phyloP scores from a whole-genome alignment of 2,888 invertebrate species.

The Drosophila paracracens region DNA sequence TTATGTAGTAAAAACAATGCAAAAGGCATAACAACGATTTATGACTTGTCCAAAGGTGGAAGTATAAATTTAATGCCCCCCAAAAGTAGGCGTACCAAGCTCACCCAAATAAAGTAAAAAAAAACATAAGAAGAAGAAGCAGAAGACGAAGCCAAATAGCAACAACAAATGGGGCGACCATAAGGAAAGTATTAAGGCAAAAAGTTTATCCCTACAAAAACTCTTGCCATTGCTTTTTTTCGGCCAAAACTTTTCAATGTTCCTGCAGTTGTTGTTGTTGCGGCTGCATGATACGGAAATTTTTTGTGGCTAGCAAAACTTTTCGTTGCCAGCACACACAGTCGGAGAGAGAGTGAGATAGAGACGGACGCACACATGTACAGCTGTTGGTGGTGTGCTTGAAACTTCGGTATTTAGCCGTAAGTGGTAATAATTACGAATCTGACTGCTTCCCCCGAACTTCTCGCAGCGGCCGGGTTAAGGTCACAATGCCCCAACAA shows the following conservation, averaged over 20 bases:
- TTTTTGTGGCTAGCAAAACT: slow-evolving; percentile 61
- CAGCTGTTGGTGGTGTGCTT: slow-evolving; percentile 16
- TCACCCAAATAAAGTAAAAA: slow-evolving; percentile 19
- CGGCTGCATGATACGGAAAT: slow-evolving; percentile 73
- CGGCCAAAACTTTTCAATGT: slow-evolving; percentile 64
- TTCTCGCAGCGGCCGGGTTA: slow-evolving; percentile 20
- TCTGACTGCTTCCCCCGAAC: slow-evolving; percentile 37
- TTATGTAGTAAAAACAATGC: slow-evolving; percentile 27
- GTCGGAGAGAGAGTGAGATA: not conserved
- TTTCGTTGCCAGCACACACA: slow-evolving; percentile 37
- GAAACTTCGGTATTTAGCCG: slow-evolving; percentile 73
- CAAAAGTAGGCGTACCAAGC: slow-evolving; percentile 46
- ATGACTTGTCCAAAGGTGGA: slow-evolving; percentile 62
- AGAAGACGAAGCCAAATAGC: slow-evolving; percentile 3
- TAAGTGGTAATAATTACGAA: slow-evolving; percentile 79
- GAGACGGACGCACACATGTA: slow-evolving; percentile 1
- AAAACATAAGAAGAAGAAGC: slow-evolving; percentile 19
- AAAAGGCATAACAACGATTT: slow-evolving; percentile 72
- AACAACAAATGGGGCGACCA: slow-evolving; percentile 22
- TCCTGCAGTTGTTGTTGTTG: slow-evolving; percentile 44
- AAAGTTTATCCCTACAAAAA: slow-evolving; percentile 65
- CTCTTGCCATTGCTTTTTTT: slow-evolving; percentile 35
- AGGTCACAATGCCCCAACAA: slow-evolving; percentile 11
- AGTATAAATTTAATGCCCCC: slow-evolving; percentile 69
- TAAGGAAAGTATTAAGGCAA: slow-evolving; percentile 65